Evolutionary conservation across 2,888 invertebrate genomes (phyloP).

Genomic region (Megaustenia siamemsis): DNA sequence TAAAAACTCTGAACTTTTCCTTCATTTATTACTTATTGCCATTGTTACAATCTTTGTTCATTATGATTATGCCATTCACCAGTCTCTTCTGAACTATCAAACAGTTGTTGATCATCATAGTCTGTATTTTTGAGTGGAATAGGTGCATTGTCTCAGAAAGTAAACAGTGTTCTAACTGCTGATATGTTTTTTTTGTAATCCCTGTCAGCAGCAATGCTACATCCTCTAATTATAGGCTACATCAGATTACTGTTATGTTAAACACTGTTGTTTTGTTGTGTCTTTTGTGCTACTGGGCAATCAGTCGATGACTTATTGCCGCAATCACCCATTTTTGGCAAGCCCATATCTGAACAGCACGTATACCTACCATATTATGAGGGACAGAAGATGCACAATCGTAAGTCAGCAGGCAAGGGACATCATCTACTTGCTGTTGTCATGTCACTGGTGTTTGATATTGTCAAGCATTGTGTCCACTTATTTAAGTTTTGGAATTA

Average conservation of each 20-base stretch:
- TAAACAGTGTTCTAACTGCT: no score
- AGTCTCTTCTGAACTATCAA: no score
- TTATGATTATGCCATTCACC: no score
- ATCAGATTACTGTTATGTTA: background rate
- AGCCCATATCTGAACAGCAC: constrained; percentile 88
- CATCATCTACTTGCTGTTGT: background rate
- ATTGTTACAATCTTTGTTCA: no score
- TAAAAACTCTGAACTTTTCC: no score
- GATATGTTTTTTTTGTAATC: no score
- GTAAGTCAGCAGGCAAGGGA: constrained; percentile 83
- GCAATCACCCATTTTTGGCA: constrained; percentile 85
- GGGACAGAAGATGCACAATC: constrained; percentile 88
- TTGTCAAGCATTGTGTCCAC: constrained; percentile 14
- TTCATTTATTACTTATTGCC: no score
- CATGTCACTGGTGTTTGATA: background rate
- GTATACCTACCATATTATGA: constrained; percentile 90
- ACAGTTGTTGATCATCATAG: no score
- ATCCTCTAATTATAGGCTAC: background rate
- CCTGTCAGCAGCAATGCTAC: no score
- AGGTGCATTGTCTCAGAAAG: no score
- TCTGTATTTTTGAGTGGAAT: no score
- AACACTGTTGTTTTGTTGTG: constrained; percentile 40
- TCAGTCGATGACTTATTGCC: constrained; percentile 81
- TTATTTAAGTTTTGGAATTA: background rate
- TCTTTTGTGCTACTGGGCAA: constrained; percentile 46